These are phyloP conservation scores for Hepsetus odoe DNA, from an alignment of 2,113 vertebrate species.

Conservation along the genomic window DNA sequence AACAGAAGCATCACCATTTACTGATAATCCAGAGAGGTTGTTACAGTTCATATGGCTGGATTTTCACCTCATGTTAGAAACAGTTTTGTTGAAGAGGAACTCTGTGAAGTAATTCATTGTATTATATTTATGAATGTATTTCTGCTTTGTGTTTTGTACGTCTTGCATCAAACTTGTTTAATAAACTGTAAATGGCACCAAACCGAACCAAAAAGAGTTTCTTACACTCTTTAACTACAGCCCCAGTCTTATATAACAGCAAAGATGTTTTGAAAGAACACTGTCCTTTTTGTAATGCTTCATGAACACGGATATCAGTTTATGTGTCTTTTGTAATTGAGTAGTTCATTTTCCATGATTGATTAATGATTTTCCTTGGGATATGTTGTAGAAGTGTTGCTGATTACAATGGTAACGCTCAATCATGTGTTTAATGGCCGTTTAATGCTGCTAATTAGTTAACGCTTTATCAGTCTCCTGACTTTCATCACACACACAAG, in stretches of 20 bases:
- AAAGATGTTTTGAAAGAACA: neutral
- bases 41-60: too few species aligned
- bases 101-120: too few species aligned
- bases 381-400: conserved; percentile 6
- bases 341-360: conserved; percentile 28
- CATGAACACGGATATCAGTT: neutral
- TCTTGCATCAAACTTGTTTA: too few species aligned
- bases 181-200: too few species aligned
- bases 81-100: too few species aligned
- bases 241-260: neutral
- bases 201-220: too few species aligned
- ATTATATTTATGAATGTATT: too few species aligned
- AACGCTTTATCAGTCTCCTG: neutral
- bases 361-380: conserved; percentile 29
- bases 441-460: conserved; percentile 50
- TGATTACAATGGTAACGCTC: conserved; percentile 31
- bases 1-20: too few species aligned
- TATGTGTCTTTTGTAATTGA: neutral
- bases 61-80: too few species aligned
- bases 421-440: conserved; percentile 38
- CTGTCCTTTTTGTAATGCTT: conserved; percentile 1
- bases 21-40: too few species aligned
- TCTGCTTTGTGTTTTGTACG: too few species aligned
- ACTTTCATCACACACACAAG: neutral
- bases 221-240: neutral